Conservation (phyloP, 2,888 invertebrate genomes). For the Mythimna ferrago region DNA sequence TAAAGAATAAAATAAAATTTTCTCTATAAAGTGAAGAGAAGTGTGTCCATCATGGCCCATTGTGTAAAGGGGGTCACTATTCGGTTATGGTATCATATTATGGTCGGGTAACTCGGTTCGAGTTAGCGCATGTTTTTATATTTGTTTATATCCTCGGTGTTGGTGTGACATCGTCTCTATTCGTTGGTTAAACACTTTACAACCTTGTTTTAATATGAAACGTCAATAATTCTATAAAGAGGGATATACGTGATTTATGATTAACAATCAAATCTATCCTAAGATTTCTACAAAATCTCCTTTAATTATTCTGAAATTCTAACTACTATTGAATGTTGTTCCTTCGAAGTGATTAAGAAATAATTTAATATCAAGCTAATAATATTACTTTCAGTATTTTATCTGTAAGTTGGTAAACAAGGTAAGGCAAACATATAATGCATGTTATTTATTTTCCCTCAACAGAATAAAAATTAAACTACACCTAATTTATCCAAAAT, state of each 20-base stretch:
- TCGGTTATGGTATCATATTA: constrained; percentile 74
- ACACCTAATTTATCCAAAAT: constrained; percentile 1
- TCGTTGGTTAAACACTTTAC: constrained; percentile 69
- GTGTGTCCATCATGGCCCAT: constrained; percentile 15
- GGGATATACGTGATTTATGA: constrained; percentile 25
- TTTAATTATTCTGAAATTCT: constrained; percentile 6
- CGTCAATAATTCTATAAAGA: constrained; percentile 45
- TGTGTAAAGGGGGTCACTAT: constrained; percentile 50
- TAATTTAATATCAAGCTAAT: constrained; percentile 35
- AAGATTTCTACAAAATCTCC: constrained; percentile 21
- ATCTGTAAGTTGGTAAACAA: constrained; percentile 55
- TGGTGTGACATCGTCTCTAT: constrained; percentile 87
- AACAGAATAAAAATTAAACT: neutral
- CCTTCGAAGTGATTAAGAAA: constrained; percentile 45
- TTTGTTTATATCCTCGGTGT: constrained; percentile 79
- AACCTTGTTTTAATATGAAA: constrained; percentile 54
- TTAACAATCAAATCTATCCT: constrained; percentile 32
- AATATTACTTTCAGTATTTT: constrained; percentile 47
- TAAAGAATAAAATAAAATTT: neutral
- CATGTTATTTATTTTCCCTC: constrained; percentile 16
- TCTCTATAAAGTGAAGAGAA: neutral
- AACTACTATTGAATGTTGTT: constrained; percentile 18
- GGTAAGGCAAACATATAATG: constrained; percentile 39
- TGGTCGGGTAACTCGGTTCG: constrained; percentile 55
- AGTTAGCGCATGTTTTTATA: constrained; percentile 76